Percentiles rank a stretch among this genome's conserved stretches.
phyloP scores from a whole-genome alignment of 2,113 vertebrate species.

The Danio rerio region DNA sequence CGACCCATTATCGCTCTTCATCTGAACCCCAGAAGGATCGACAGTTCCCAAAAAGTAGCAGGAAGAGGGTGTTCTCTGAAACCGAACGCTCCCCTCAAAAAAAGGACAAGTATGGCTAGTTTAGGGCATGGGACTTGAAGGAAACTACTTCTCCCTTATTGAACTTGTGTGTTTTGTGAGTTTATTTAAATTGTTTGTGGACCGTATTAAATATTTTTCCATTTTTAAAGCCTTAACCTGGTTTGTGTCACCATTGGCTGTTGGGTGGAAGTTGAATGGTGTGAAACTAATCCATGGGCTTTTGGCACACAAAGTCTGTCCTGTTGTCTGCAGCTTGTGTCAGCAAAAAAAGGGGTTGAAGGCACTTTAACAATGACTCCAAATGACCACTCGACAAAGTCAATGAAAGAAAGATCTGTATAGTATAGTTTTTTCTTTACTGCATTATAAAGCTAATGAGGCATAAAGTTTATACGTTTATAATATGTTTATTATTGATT shows the following conservation, averaged over 20 bases:
- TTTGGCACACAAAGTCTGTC: not conserved
- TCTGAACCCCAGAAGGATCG: conserved; percentile 63
- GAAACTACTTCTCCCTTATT: conserved; percentile 17
- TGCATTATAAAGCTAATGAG: not conserved
- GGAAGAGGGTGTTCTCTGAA: conserved; percentile 73
- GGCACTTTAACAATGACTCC: not conserved
- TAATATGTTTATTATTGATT: not conserved
- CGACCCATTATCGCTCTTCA: conserved; percentile 65
- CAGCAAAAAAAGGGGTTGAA: conserved; percentile 22
- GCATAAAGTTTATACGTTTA: not conserved
- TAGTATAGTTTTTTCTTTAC: not conserved
- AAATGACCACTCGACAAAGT: not conserved
- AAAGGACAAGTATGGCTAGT: conserved; percentile 73
- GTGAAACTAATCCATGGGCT: not conserved
- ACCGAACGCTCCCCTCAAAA: conserved; percentile 63
- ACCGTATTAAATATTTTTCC: not conserved
- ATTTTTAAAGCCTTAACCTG: not conserved
- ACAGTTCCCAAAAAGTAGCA: conserved; percentile 52
- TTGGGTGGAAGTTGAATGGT: conserved; percentile 14
- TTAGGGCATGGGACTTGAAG: conserved; percentile 57
- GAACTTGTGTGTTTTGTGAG: conserved; percentile 42
- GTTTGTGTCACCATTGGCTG: not conserved
- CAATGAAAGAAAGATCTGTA: not conserved
- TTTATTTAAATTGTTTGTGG: not conserved
- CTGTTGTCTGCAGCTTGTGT: conserved; percentile 11